Evolutionary conservation across 2,113 vertebrate genomes (phyloP).

Genomic region (Pan troglodytes): NHGRI_mPanTro3-v2.1_pri NC_072403.2:138339001-138339500

Average conservation of each 20-base stretch:
- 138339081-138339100: neutral
- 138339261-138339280: slow-evolving; percentile 37
- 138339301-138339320: slow-evolving; percentile 49
- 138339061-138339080: neutral
- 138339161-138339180: slow-evolving; percentile 26
- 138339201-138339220: slow-evolving; percentile 53
- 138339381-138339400: slow-evolving; percentile 59
- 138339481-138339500: slow-evolving; percentile 59
- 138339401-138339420: slow-evolving; percentile 63
- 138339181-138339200: slow-evolving; percentile 1
- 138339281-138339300: slow-evolving; percentile 59
- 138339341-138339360: slow-evolving; percentile 64
- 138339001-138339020: neutral
- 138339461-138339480: slow-evolving; percentile 29
- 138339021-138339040: neutral
- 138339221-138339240: slow-evolving; percentile 65
- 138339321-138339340: slow-evolving; percentile 43
- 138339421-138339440: slow-evolving; percentile 66
- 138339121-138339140: neutral
- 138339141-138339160: slow-evolving; percentile 25
- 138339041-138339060: neutral
- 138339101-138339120: neutral
- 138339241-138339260: slow-evolving; percentile 53
- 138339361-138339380: slow-evolving; percentile 60
- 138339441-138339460: slow-evolving; percentile 63